Conservation (phyloP, 2,888 invertebrate species). For the Hyppa rectilinea region DNA sequence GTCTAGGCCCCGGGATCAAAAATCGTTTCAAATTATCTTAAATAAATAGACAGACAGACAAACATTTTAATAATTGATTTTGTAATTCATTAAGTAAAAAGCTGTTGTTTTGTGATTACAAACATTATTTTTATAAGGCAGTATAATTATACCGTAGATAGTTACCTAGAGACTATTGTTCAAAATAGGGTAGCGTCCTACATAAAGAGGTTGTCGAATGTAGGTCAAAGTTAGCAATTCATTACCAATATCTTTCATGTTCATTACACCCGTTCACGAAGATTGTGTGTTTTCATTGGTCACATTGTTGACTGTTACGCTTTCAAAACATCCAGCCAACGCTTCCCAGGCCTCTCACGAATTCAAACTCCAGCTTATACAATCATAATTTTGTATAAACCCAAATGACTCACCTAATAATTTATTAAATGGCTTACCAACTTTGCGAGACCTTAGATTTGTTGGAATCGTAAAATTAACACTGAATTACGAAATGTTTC, state of each 20-base stretch:
- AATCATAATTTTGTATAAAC: conserved; percentile 39
- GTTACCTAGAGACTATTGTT: neutral
- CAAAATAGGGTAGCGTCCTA: neutral
- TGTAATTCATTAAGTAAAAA: too few species aligned
- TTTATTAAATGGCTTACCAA: conserved; percentile 49
- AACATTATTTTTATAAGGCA: too few species aligned
- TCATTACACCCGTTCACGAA: conserved; percentile 2
- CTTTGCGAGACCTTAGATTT: conserved; percentile 50
- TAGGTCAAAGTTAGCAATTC: neutral
- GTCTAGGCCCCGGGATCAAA: too few species aligned
- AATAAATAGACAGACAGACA: too few species aligned
- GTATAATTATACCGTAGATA: too few species aligned
- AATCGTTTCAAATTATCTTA: too few species aligned
- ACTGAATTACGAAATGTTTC: conserved; percentile 64
- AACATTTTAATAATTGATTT: too few species aligned
- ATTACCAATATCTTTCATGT: conserved; percentile 7
- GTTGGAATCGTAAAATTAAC: conserved; percentile 59
- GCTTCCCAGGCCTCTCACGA: conserved; percentile 34
- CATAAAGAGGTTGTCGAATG: neutral
- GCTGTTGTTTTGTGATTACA: too few species aligned
- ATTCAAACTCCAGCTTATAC: conserved; percentile 10
- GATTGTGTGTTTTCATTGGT: conserved; percentile 18
- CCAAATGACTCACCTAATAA: conserved; percentile 49
- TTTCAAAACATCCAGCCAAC: conserved; percentile 42
- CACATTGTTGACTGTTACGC: conserved; percentile 34